These are phyloP conservation scores for Speoplatyrhinus poulsoni DNA, from an alignment of 2,113 vertebrate species.

Conservation along the genomic window DNA sequence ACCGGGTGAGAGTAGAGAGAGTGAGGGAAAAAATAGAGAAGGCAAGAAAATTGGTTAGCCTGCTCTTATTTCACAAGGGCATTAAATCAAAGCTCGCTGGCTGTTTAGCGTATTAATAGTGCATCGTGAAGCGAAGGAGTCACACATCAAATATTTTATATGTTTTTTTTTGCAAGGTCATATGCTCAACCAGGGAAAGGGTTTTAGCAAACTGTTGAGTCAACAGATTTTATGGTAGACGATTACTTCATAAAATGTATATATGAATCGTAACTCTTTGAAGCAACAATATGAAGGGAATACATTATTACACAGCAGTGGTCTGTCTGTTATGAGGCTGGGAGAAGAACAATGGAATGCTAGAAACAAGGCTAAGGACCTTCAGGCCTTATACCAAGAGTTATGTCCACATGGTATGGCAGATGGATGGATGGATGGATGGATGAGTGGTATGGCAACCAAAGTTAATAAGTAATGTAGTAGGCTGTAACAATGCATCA, in stretches of 20 bases:
- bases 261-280: slow-evolving; percentile 23
- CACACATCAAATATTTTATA: slow-evolving; percentile 35
- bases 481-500: no score
- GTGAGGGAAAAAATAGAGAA: not conserved
- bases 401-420: no score
- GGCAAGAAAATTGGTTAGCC: slow-evolving; percentile 19
- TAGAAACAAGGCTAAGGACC: not conserved
- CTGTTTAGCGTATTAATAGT: slow-evolving; percentile 48
- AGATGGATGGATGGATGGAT: no score
- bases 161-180: slow-evolving; percentile 41
- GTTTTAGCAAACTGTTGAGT: slow-evolving; percentile 16
- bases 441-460: no score
- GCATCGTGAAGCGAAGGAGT: slow-evolving; percentile 30
- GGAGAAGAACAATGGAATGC: slow-evolving; percentile 19
- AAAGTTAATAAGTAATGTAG: no score
- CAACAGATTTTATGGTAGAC: no score
- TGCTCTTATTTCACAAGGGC: slow-evolving; percentile 43
- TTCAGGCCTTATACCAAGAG: no score
- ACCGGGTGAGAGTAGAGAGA: slow-evolving; percentile 10
- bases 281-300: slow-evolving; percentile 1
- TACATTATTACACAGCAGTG: slow-evolving; percentile 12
- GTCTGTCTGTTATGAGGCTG: slow-evolving; percentile 16
- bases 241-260: no score
- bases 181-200: slow-evolving; percentile 53
- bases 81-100: slow-evolving; percentile 43